Evolutionary conservation across 2,797 vertebrate genomes (phyloP).

Genomic region (Delichon dasypus): DNA sequence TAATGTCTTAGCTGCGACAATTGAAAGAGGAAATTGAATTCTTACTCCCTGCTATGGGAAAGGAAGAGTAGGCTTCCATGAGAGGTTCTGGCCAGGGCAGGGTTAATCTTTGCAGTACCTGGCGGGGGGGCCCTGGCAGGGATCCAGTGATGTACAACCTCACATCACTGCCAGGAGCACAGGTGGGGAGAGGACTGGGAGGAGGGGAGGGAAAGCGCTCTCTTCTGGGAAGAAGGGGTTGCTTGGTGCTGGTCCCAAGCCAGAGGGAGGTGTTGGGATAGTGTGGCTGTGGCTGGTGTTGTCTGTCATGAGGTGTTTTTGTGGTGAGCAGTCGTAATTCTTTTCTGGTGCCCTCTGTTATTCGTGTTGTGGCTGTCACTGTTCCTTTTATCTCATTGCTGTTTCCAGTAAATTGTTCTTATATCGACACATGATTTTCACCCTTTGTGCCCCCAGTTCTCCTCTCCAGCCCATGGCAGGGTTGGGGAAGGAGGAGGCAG

Average conservation of each 20-base stretch:
- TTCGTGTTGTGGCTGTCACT: rapidly evolving
- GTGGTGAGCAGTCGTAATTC: not conserved
- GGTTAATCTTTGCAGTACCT: not conserved
- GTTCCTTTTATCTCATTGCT: not conserved
- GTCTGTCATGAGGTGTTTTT: not conserved
- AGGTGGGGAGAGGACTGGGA: not conserved
- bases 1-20: not conserved
- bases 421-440: not conserved
- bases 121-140: not conserved
- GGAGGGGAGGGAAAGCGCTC: not conserved
- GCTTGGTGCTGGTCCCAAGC: not conserved
- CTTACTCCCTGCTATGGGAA: not conserved
- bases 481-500: too few relatives aligned
- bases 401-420: not conserved
- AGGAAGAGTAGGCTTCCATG: not conserved
- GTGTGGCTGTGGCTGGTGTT: not conserved
- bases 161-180: rapidly evolving
- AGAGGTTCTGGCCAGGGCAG: not conserved
- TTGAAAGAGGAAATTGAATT: not conserved
- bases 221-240: not conserved
- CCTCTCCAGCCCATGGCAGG: too few relatives aligned
- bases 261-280: rapidly evolving
- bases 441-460: not conserved
- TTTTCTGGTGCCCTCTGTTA: not conserved
- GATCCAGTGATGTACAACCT: not conserved